phyloP scores from a whole-genome alignment of 2,888 invertebrate genomes.

The Trichogramma evanescens region DNA sequence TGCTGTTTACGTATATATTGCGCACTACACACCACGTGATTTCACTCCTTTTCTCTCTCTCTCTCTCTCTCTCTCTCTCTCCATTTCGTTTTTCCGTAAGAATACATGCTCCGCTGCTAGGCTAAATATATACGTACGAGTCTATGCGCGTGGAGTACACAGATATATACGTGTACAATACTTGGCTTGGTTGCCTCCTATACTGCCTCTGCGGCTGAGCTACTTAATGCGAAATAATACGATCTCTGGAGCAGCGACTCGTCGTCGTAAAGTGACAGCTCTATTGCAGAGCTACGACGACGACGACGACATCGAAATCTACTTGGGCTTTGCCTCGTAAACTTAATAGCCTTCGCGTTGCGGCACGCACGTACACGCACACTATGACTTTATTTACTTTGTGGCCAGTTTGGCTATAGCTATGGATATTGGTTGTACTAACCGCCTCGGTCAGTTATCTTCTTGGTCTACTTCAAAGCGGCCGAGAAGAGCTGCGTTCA shows the following conservation, averaged over 20 bases:
- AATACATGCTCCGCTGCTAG: no score
- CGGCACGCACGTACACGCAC: conserved; percentile 18
- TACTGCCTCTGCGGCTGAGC: conserved; percentile 8
- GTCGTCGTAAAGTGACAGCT: conserved; percentile 18
- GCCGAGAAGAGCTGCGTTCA: no score
- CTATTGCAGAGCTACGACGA: conserved; percentile 2
- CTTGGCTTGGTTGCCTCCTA: background rate
- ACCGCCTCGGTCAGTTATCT: no score
- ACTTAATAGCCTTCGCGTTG: conserved; percentile 23
- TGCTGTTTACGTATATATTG: no score
- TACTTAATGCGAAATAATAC: conserved; percentile 19
- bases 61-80: no score
- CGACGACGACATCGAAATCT: conserved; percentile 26
- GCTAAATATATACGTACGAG: no score
- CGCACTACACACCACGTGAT: background rate
- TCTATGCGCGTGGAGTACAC: no score
- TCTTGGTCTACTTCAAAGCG: no score
- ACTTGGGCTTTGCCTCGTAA: conserved; percentile 27
- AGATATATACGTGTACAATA: no score
- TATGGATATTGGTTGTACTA: no score
- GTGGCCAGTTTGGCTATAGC: background rate
- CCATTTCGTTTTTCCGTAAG: no score
- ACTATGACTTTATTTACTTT: conserved; percentile 17
- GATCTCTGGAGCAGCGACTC: background rate
- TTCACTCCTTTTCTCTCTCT: conserved; percentile 17